Conservation (phyloP, 2,888 invertebrate species). For the Philereme transversata region DNA sequence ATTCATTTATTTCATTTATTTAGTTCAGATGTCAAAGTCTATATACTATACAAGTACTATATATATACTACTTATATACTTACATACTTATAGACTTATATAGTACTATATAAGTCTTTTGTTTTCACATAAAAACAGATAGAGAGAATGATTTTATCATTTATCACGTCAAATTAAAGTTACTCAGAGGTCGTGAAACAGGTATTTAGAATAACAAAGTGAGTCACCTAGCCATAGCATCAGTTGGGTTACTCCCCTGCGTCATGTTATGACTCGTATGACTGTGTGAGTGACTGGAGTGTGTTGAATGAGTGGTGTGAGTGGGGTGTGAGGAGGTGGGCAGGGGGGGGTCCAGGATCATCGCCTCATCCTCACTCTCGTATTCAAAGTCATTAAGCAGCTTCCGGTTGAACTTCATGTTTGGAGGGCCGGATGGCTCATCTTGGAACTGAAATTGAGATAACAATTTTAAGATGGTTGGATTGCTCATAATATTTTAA, state of each 20-base stretch:
- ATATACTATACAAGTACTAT: too few species aligned
- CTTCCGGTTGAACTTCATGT: conserved; percentile 92
- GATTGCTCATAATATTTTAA: not conserved
- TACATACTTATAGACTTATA: too few species aligned
- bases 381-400: conserved; percentile 93
- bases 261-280: conserved; percentile 30
- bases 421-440: conserved; percentile 60
- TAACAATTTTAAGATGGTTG: not conserved
- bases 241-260: conserved; percentile 50
- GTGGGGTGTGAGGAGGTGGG: conserved; percentile 39
- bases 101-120: too few species aligned
- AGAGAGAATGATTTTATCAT: too few species aligned
- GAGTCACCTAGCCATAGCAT: conserved; percentile 70
- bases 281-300: conserved; percentile 26
- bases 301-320: conserved; percentile 31
- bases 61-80: too few species aligned
- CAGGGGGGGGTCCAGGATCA: conserved; percentile 52
- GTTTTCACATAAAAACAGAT: too few species aligned
- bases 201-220: not conserved
- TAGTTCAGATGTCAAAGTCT: too few species aligned
- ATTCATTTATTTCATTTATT: too few species aligned
- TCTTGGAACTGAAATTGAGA: conserved; percentile 65
- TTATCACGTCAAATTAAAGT: too few species aligned
- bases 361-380: conserved; percentile 94
- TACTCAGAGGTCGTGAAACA: too few species aligned